Base-by-base conservation (phyloP, 2,113 vertebrate species). In the Lethenteron reissneri region DNA sequence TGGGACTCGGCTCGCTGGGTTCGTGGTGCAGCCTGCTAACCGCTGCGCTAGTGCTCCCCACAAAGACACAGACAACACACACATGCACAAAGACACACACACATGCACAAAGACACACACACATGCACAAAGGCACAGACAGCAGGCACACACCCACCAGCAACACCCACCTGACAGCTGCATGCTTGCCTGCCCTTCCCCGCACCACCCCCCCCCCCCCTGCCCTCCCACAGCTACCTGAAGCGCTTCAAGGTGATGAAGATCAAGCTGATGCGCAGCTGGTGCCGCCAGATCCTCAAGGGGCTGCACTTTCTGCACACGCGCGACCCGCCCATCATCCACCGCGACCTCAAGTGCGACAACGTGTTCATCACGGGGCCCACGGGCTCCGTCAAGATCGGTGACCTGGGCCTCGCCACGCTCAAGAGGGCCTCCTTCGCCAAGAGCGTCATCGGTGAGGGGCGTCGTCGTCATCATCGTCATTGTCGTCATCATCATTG, bases 301-400 rank as follows among this genome's bases (percentile, higher is more conserved):
- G 94, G 94, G 1, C 86, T 97, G 58, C 91, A 97, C 76, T 97
- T 97, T 75, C 84, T 97, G 75, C 94, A 97, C 79, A 92, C 92
- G 0, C 87, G 92, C 64, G 83, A 86, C 0, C 94, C 94, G 41
- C 94, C 94, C 73, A 97, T 97, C 81, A 88, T 97, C 79, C 94
- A 97, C 77, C 84, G 94, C 0, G 94, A 97, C 78, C 86, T 97
- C 78, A 97, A 97, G 79, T 97, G 94, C 0, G 94, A 97, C 84
- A 97, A 97, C 76, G 91, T 97, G 80, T 97, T 97, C 82, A 97
- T 97, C 83, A 97, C 94, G 0, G 94, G 94, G 17, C 92, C 92
- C 76, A 94, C 88, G 0, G 94, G 92, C 76, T 96, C 90, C 0
- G 92, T 97, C 69, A 99, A 99, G 81, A 99, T 97, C 0, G 94